Conservation (phyloP, 2,888 invertebrate genomes). For the Allophyes oxyacanthae region DNA sequence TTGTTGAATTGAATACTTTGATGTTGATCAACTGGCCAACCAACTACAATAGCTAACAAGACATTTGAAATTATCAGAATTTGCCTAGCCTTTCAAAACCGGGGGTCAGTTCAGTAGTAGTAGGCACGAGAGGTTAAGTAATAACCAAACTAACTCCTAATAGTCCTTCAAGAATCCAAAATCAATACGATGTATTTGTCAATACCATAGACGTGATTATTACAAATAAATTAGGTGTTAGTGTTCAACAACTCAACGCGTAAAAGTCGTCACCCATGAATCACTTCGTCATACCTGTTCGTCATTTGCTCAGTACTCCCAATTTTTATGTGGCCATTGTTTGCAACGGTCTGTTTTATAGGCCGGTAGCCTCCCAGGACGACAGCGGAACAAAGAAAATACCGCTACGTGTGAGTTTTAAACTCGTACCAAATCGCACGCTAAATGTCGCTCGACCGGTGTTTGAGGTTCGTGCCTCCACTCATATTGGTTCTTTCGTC, state of each 20-base stretch:
- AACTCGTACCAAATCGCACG: slow-evolving; percentile 57
- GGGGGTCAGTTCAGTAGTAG: too few species aligned
- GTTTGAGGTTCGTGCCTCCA: slow-evolving; percentile 69
- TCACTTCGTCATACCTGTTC: slow-evolving; percentile 50
- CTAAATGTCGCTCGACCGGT: slow-evolving; percentile 51
- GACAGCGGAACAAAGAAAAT: slow-evolving; percentile 68
- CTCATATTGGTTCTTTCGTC: slow-evolving; percentile 73
- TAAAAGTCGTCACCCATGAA: slow-evolving; percentile 45
- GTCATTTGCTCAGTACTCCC: slow-evolving; percentile 53
- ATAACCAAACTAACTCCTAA: too few species aligned
- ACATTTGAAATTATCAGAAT: too few species aligned
- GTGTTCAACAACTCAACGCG: slow-evolving; percentile 7
- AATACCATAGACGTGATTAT: too few species aligned
- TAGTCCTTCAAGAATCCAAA: too few species aligned
- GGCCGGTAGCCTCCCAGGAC: slow-evolving; percentile 72
- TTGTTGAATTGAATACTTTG: too few species aligned
- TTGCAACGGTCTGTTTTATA: slow-evolving; percentile 70
- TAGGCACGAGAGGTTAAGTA: too few species aligned
- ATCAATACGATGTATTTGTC: too few species aligned
- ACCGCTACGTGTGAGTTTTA: slow-evolving; percentile 63
- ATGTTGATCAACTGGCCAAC: too few species aligned
- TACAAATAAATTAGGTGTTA: background rate
- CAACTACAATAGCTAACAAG: too few species aligned
- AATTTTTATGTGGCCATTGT: slow-evolving; percentile 77
- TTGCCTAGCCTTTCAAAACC: too few species aligned